Evolutionary conservation across 23 tunicate species (phyloP).

Genomic region (Ciona savignyi): DNA sequence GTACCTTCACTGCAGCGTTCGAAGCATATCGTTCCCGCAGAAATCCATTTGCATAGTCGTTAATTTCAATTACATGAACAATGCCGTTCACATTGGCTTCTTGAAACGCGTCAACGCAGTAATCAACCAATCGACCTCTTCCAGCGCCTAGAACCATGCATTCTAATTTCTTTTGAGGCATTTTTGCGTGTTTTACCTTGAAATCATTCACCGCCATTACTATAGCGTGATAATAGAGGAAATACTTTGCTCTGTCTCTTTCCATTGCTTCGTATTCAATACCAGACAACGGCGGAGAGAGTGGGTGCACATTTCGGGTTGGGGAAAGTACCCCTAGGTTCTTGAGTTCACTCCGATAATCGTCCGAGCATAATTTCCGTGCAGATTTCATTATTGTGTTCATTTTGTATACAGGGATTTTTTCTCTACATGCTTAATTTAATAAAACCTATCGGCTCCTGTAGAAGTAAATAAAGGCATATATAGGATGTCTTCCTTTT

Average conservation of each 20-base stretch:
- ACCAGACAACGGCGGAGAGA: slow-evolving; percentile 52
- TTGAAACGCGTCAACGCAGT: slow-evolving; percentile 32
- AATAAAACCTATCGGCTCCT: no score
- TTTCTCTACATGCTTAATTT: no score
- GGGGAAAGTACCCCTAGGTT: slow-evolving; percentile 55
- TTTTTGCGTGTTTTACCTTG: not conserved
- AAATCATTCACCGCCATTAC: slow-evolving; percentile 21
- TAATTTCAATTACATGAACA: slow-evolving; percentile 58
- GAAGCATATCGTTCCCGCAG: slow-evolving; percentile 26
- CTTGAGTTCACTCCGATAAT: slow-evolving; percentile 20
- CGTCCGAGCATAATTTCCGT: slow-evolving; percentile 10
- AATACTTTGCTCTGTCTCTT: slow-evolving; percentile 70
- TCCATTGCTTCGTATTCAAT: slow-evolving; percentile 80
- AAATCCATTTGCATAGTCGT: slow-evolving; percentile 12
- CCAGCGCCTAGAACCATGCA: slow-evolving; percentile 76
- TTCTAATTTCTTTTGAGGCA: not conserved
- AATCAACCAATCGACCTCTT: slow-evolving; percentile 76
- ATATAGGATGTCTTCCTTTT: no score
- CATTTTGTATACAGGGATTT: no score
- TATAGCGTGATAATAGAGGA: slow-evolving; percentile 70
- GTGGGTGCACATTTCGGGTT: slow-evolving; percentile 52
- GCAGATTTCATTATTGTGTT: slow-evolving; percentile 33
- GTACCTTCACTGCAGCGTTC: slow-evolving; percentile 14
- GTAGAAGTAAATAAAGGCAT: no score
- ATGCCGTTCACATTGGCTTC: slow-evolving; percentile 14